Conservation (phyloP, 2,113 vertebrate species). For the Syngnathoides biaculeatus region DNA sequence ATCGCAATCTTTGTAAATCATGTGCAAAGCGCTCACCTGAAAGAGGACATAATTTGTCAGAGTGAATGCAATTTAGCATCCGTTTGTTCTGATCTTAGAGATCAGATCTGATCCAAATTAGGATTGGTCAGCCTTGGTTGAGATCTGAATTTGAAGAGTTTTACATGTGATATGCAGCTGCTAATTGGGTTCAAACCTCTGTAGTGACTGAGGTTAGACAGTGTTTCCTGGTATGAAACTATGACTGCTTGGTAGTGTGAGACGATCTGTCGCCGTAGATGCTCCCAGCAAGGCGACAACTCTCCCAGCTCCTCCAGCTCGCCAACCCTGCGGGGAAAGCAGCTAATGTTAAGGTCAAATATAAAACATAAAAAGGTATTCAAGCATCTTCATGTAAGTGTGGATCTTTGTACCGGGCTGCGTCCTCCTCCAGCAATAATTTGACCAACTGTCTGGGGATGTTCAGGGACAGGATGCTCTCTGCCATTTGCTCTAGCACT, state of each 20-base stretch:
- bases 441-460: constrained; percentile 93
- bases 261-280: constrained; percentile 89
- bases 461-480: constrained; percentile 88
- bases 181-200: constrained; percentile 76
- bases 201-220: constrained; percentile 87
- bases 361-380: not conserved
- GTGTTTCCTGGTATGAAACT: constrained; percentile 88
- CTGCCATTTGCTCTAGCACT: constrained; percentile 97
- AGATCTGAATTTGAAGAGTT: not conserved
- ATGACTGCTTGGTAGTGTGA: constrained; percentile 93
- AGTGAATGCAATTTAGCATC: too few species aligned
- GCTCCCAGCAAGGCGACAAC: constrained; percentile 96
- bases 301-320: constrained; percentile 94
- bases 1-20: too few species aligned
- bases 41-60: too few species aligned
- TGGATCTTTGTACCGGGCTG: constrained; percentile 75
- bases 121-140: not conserved
- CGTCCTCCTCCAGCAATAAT: constrained; percentile 91
- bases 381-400: not conserved
- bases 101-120: too few species aligned
- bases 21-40: too few species aligned
- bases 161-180: not conserved
- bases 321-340: constrained; percentile 67
- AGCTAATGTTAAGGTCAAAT: not conserved
- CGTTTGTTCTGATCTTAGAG: too few species aligned